These are phyloP conservation scores for Rhinoraja longicauda DNA, from an alignment of 2,797 vertebrate genomes.

Conservation along the genomic window DNA sequence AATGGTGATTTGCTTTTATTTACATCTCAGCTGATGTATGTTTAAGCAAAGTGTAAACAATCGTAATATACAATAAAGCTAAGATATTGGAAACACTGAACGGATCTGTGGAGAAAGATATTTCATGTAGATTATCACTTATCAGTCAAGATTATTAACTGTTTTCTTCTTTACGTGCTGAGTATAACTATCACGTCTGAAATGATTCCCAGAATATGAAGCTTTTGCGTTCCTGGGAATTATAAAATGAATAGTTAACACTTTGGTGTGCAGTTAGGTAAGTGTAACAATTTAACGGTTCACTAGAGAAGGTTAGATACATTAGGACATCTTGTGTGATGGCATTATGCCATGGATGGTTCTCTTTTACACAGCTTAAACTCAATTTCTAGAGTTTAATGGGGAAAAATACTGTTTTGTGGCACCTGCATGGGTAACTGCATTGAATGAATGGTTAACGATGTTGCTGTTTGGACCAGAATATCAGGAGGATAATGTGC, in stretches of 20 bases:
- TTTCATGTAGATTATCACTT: too few relatives aligned
- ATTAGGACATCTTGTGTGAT: background rate
- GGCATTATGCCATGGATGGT: background rate
- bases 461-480: background rate
- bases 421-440: background rate
- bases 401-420: background rate
- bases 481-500: background rate
- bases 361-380: background rate
- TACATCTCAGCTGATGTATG: background rate
- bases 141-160: too few relatives aligned
- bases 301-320: background rate
- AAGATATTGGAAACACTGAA: too few relatives aligned
- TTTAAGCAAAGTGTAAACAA: background rate
- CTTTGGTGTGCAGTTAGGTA: background rate
- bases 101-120: too few relatives aligned
- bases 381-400: background rate
- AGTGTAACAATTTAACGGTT: background rate
- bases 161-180: too few relatives aligned
- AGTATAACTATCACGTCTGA: too few relatives aligned
- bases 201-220: too few relatives aligned
- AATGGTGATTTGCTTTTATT: background rate
- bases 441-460: background rate
- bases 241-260: background rate
- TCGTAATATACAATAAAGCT: too few relatives aligned
- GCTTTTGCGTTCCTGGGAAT: background rate